Percentiles rank a stretch among this genome's conserved stretches.
Conservation (phyloP, 2,888 invertebrate species). For the Agrochola lota region DNA sequence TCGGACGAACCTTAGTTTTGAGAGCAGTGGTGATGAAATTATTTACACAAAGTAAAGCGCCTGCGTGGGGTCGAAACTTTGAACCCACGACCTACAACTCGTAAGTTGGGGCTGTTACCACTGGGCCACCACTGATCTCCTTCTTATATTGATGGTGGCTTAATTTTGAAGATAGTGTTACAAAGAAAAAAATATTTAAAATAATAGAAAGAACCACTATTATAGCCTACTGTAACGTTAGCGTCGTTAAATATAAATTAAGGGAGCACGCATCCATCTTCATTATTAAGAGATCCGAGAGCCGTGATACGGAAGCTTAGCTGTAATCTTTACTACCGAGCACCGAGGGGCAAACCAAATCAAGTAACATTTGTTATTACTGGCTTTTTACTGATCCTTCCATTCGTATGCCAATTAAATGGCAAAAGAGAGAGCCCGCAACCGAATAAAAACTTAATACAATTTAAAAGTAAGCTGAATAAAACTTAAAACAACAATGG, state of each 20-base stretch:
- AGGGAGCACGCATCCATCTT: slow-evolving; percentile 62
- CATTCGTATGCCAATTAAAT: slow-evolving; percentile 10
- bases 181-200: slow-evolving; percentile 12
- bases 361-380: slow-evolving; percentile 36
- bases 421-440: slow-evolving; percentile 17
- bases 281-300: slow-evolving; percentile 61
- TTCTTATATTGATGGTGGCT: too few relatives aligned
- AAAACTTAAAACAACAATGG: slow-evolving; percentile 38
- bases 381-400: slow-evolving; percentile 14
- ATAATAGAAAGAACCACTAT: slow-evolving; percentile 14
- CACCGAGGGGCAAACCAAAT: slow-evolving; percentile 13
- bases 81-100: too few relatives aligned
- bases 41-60: too few relatives aligned
- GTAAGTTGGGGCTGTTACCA: too few relatives aligned
- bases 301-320: slow-evolving; percentile 51
- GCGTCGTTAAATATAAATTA: slow-evolving; percentile 60
- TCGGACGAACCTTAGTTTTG: too few relatives aligned
- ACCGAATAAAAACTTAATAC: slow-evolving; percentile 37
- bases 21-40: too few relatives aligned
- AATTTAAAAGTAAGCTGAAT: slow-evolving; percentile 31
- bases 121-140: too few relatives aligned
- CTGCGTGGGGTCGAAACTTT: too few relatives aligned
- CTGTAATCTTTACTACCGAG: slow-evolving; percentile 47
- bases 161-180: not conserved
- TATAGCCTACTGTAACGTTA: slow-evolving; percentile 1